A percentile compares a stretch with the other conserved stretches of the same genome.
phyloP scores from a whole-genome alignment of 2,797 vertebrate species.

The Poecile montanus region DNA sequence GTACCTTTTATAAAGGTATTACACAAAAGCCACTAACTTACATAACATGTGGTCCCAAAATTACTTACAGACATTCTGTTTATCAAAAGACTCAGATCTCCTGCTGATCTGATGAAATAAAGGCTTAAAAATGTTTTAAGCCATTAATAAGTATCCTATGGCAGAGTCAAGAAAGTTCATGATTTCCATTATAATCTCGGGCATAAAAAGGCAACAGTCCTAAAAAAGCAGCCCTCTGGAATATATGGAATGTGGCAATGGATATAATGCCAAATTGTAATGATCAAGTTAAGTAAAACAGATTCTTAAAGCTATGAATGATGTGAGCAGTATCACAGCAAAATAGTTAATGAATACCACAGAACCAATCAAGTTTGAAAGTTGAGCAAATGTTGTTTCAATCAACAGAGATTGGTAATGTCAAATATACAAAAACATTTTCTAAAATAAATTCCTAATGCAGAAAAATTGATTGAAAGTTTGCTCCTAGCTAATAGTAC shows the following conservation, averaged over 20 bases:
- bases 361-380: slow-evolving; percentile 65
- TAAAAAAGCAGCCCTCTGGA: slow-evolving; percentile 72
- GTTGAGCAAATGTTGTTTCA: slow-evolving; percentile 68
- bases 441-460: slow-evolving; percentile 75
- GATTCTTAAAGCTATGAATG: slow-evolving; percentile 66
- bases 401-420: slow-evolving; percentile 51
- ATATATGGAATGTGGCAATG: slow-evolving; percentile 66
- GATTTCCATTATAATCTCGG: slow-evolving; percentile 52
- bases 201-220: slow-evolving; percentile 70
- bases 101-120: slow-evolving; percentile 66
- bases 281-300: slow-evolving; percentile 60
- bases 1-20: slow-evolving; percentile 71
- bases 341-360: slow-evolving; percentile 67
- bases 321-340: slow-evolving; percentile 63
- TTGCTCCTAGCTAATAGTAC: slow-evolving; percentile 62
- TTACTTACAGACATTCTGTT: slow-evolving; percentile 64
- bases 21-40: slow-evolving; percentile 64
- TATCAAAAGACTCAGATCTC: slow-evolving; percentile 73
- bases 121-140: slow-evolving; percentile 77
- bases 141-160: slow-evolving; percentile 47
- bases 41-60: slow-evolving; percentile 71
- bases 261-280: slow-evolving; percentile 46
- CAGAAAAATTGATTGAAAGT: slow-evolving; percentile 66
- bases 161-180: slow-evolving; percentile 50
- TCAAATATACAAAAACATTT: slow-evolving; percentile 60